phyloP scores from a whole-genome alignment of 2,888 invertebrate genomes.

The Bhutanitis thaidina region DNA sequence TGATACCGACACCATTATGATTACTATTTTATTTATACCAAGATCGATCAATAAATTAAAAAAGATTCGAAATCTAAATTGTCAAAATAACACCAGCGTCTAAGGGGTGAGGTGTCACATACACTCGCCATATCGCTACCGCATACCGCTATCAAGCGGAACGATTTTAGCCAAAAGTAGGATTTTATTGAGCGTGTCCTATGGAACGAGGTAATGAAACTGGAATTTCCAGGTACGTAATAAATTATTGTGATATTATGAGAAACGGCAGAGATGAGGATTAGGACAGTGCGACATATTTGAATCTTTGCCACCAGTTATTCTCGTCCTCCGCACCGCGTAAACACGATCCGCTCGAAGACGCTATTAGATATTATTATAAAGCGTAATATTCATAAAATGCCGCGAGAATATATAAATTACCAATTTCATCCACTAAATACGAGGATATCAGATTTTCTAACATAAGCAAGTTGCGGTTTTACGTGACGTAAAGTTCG shows the following conservation, averaged over 20 bases:
- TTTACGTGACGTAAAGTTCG: not conserved
- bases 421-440: not conserved
- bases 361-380: constrained; percentile 23
- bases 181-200: not conserved
- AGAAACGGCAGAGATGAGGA: constrained; percentile 53
- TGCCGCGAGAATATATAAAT: no score
- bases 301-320: constrained; percentile 75
- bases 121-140: no score
- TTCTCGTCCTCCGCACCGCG: constrained; percentile 58
- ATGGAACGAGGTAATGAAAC: not conserved
- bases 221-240: constrained; percentile 21
- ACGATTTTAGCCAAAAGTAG: no score
- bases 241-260: constrained; percentile 43
- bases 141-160: no score
- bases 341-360: constrained; percentile 52
- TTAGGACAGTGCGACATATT: constrained; percentile 73
- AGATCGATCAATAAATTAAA: no score
- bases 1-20: no score
- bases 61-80: no score
- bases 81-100: no score
- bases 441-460: not conserved
- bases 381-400: constrained; percentile 13
- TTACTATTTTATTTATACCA: no score
- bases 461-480: not conserved
- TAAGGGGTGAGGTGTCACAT: no score